These are phyloP conservation scores for Mythimna ferrago DNA, from an alignment of 2,888 invertebrate genomes.

Conservation along the genomic window DNA sequence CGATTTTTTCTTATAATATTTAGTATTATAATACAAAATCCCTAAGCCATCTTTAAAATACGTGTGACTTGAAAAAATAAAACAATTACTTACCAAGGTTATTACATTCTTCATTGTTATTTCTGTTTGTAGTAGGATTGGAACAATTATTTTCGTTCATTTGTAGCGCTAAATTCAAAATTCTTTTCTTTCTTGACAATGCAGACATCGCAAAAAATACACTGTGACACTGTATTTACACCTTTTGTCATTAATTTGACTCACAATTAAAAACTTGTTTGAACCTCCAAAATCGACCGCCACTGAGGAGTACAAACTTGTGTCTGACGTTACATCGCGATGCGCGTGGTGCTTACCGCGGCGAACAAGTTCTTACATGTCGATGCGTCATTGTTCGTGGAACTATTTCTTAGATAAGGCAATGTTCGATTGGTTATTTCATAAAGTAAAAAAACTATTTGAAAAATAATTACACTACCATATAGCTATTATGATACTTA, in stretches of 20 bases:
- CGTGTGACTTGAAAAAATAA: too few species aligned
- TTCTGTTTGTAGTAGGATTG: not conserved
- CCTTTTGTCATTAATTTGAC: conserved; percentile 19
- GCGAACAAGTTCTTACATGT: conserved; percentile 4
- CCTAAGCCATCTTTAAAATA: too few species aligned
- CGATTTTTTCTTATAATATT: not conserved
- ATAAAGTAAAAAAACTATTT: not conserved
- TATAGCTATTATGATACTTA: not conserved
- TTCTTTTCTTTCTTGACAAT: conserved; percentile 7
- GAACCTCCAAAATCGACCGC: conserved; percentile 17
- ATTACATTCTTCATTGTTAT: not conserved
- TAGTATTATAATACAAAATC: not conserved
- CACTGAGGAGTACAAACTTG: conserved; percentile 15
- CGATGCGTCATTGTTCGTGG: not conserved
- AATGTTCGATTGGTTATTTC: not conserved
- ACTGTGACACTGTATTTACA: conserved; percentile 11
- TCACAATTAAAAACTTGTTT: conserved; percentile 12
- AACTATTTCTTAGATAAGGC: not conserved
- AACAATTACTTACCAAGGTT: too few species aligned
- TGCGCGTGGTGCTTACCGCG: not conserved
- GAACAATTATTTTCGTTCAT: not conserved
- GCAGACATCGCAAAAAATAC: conserved; percentile 5
- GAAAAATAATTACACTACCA: conserved; percentile 12
- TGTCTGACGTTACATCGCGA: conserved; percentile 2
- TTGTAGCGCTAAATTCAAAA: conserved; percentile 1